A percentile compares a stretch with the other conserved stretches of the same genome.
These are phyloP conservation scores for Lasiurus borealis DNA, from an alignment of 2,113 vertebrate genomes.

Conservation along the genomic window DNA sequence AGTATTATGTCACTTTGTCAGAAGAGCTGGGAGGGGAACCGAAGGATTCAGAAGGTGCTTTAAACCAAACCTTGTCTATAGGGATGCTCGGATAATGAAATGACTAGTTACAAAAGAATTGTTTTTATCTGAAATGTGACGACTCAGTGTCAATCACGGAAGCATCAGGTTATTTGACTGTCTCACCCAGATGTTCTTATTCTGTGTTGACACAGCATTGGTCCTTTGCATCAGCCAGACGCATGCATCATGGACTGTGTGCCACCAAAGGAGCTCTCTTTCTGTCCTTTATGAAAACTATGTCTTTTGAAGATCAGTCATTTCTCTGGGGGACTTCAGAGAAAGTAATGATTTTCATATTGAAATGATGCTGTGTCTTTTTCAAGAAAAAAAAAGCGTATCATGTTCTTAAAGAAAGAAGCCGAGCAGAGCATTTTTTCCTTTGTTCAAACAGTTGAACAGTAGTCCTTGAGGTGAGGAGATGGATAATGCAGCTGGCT, in stretches of 20 bases:
- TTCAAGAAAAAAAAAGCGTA: not conserved
- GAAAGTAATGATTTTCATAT: conserved; percentile 11
- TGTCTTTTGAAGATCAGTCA: not conserved
- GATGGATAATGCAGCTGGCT: not conserved
- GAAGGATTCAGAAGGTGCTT: not conserved
- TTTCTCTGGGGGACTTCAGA: not conserved
- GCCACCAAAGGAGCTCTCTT: not conserved
- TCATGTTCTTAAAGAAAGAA: not conserved
- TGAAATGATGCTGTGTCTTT: not conserved
- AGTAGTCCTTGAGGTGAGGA: conserved; percentile 56
- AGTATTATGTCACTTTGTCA: not conserved
- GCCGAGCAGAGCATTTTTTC: conserved; percentile 35
- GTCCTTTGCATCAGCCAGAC: not conserved
- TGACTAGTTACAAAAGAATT: not conserved
- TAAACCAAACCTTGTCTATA: not conserved
- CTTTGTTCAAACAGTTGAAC: conserved; percentile 49
- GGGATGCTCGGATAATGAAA: not conserved
- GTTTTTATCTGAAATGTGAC: not conserved
- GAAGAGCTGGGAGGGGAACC: not conserved
- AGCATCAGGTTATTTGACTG: not conserved
- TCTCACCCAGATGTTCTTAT: not conserved
- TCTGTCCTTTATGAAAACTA: not conserved
- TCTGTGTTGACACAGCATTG: not conserved
- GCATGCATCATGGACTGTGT: not conserved
- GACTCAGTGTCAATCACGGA: not conserved